phyloP scores from a whole-genome alignment of 2,797 vertebrate genomes.

The Cirrhinus molitorella region DNA sequence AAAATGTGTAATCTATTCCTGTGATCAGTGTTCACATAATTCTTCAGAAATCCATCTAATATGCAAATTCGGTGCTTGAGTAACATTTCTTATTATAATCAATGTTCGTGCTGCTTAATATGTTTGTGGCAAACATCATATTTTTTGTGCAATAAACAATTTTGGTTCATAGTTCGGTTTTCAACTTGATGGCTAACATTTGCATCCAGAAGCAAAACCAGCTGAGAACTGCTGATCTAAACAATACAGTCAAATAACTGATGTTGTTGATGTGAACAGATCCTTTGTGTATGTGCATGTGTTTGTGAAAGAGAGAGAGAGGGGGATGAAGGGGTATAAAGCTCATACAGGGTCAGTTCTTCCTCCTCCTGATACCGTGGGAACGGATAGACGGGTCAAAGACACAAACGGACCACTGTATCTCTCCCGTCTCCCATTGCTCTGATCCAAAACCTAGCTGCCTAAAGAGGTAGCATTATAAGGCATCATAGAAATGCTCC shows the following conservation, averaged over 20 bases:
- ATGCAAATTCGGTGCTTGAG: background rate
- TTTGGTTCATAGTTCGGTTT: background rate
- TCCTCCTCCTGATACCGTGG: constrained; percentile 45
- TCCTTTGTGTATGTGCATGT: constrained; percentile 20
- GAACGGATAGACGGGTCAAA: constrained; percentile 57
- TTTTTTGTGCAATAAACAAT: background rate
- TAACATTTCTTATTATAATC: background rate
- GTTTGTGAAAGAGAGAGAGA: background rate
- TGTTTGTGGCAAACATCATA: background rate
- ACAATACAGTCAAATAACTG: constrained; percentile 8
- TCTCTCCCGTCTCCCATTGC: background rate
- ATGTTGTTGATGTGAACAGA: constrained; percentile 37
- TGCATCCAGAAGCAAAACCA: constrained; percentile 19
- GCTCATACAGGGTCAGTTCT: constrained; percentile 39
- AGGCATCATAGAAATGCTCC: constrained; percentile 2
- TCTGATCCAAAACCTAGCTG: constrained; percentile 18
- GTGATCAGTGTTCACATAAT: background rate
- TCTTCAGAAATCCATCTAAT: background rate
- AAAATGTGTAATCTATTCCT: too few species aligned
- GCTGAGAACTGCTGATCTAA: constrained; percentile 11
- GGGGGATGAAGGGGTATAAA: constrained; percentile 11
- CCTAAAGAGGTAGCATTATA: constrained; percentile 2
- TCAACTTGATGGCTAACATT: background rate
- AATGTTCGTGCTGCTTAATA: background rate
- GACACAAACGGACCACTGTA: constrained; percentile 44